phyloP scores from a whole-genome alignment of 1,140 invertebrate genomes.

The Plectrocnemia conspersa region DNA sequence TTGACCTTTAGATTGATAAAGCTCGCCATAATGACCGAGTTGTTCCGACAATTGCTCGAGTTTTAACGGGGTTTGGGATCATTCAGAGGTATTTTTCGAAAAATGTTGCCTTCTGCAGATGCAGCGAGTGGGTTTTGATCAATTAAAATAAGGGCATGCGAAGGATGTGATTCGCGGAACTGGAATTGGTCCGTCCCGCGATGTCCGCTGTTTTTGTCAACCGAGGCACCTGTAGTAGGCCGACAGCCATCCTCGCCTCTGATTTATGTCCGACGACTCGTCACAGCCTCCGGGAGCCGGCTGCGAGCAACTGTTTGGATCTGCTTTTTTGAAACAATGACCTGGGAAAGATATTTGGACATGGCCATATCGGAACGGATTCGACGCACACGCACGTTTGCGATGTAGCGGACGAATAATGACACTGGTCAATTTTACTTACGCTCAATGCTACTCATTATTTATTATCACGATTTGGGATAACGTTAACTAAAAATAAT shows the following conservation, averaged over 20 bases:
- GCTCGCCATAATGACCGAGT: no score
- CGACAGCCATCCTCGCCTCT: slow-evolving; percentile 1
- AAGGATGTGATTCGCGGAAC: slow-evolving; percentile 3
- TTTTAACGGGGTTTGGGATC: no score
- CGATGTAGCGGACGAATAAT: neutral
- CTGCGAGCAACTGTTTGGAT: slow-evolving; percentile 6
- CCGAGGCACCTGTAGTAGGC: neutral
- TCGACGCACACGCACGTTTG: neutral
- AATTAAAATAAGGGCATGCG: no score
- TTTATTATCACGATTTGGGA: no score
- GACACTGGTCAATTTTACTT: no score
- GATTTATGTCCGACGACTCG: slow-evolving; percentile 17
- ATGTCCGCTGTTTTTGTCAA: slow-evolving; percentile 3
- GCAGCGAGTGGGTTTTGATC: no score
- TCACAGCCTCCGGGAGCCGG: slow-evolving; percentile 16
- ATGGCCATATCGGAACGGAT: slow-evolving; percentile 6
- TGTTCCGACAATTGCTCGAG: no score
- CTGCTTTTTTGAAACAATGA: slow-evolving; percentile 25
- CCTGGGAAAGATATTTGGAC: slow-evolving; percentile 24
- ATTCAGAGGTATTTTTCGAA: no score
- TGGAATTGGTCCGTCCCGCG: neutral
- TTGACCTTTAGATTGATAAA: no score
- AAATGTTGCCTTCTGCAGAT: no score
- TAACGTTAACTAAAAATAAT: no score
- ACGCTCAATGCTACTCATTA: no score